Evolutionary conservation across 1,140 invertebrate genomes (phyloP).

Genomic region (Solenopsis invicta): DNA sequence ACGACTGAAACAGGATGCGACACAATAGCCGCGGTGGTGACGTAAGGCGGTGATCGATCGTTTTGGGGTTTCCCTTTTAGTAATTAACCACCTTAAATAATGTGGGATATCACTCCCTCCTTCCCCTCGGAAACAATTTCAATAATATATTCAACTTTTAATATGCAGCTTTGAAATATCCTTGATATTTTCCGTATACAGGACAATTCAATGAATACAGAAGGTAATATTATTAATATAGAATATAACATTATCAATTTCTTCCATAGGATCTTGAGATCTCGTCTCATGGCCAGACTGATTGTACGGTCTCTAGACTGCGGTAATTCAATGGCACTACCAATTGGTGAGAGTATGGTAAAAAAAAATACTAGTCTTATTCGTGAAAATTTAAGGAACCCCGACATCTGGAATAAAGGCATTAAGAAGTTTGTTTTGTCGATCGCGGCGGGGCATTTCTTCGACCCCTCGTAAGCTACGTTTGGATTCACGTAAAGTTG

Average conservation of each 20-base stretch:
- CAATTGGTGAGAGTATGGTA: neutral
- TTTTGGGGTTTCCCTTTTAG: constrained; percentile 30
- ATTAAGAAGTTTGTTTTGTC: constrained; percentile 79
- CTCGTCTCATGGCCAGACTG: too few species aligned
- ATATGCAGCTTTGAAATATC: neutral
- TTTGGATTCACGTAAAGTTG: constrained; percentile 43
- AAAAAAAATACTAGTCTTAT: neutral
- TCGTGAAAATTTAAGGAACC: neutral
- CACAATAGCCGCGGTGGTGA: constrained; percentile 55
- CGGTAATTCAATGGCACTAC: neutral
- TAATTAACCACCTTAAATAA: constrained; percentile 58
- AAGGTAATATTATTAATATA: neutral
- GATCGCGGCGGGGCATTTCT: constrained; percentile 64
- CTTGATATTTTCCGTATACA: neutral
- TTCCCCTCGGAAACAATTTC: neutral
- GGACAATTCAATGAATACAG: neutral
- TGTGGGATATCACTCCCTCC: neutral
- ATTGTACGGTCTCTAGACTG: too few species aligned
- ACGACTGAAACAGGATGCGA: constrained; percentile 71
- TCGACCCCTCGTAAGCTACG: neutral
- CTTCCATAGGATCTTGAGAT: too few species aligned
- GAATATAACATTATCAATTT: neutral
- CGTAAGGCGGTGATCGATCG: constrained; percentile 48
- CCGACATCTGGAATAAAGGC: constrained; percentile 70
- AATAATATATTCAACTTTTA: constrained; percentile 16